Conservation (phyloP, 2,888 invertebrate species). For the Parelbella ahira region DNA sequence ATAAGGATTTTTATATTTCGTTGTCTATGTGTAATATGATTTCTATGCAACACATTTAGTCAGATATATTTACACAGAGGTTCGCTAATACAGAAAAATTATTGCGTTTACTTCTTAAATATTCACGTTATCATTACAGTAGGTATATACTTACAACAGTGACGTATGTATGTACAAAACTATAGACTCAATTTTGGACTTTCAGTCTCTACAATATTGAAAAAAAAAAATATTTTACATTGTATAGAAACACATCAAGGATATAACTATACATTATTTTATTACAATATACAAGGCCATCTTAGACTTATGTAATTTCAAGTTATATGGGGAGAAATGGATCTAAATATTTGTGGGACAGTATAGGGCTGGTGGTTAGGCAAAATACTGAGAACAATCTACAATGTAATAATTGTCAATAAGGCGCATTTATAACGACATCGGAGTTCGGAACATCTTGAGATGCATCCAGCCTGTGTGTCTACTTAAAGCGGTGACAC, state of each 20-base stretch:
- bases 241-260: conserved; percentile 54
- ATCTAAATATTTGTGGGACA: conserved; percentile 14
- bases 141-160: conserved; percentile 73
- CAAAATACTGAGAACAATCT: too few species aligned
- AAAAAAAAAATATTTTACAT: conserved; percentile 60
- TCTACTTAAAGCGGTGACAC: too few species aligned
- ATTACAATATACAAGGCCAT: conserved; percentile 71
- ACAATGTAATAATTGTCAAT: not conserved
- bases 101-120: conserved; percentile 76
- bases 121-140: conserved; percentile 64
- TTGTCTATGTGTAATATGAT: conserved; percentile 45
- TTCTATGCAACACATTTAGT: conserved; percentile 37
- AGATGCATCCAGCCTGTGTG: too few species aligned
- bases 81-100: conserved; percentile 74
- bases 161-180: conserved; percentile 74
- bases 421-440: conserved; percentile 7
- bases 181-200: conserved; percentile 80
- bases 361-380: conserved; percentile 24
- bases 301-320: conserved; percentile 38
- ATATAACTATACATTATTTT: conserved; percentile 54
- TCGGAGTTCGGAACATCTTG: too few species aligned
- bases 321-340: conserved; percentile 28
- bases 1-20: conserved; percentile 30
- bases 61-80: conserved; percentile 59
- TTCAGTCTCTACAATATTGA: conserved; percentile 77